These are phyloP conservation scores for Glyphotaelius pellucidus DNA, from an alignment of 2,888 invertebrate genomes.

Conservation along the genomic window DNA sequence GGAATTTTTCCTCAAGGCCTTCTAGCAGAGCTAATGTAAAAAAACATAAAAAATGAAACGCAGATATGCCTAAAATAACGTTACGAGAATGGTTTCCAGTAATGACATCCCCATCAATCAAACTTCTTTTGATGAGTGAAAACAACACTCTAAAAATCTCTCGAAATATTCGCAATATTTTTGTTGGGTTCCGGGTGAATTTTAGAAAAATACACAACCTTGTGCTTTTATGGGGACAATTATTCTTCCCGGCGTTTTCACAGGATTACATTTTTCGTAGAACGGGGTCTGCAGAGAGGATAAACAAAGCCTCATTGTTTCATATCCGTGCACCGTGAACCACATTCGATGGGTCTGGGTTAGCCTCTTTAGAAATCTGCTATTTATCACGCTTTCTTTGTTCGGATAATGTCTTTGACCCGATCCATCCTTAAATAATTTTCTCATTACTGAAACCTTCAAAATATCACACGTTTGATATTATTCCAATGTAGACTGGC, in stretches of 20 bases:
- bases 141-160: neutral
- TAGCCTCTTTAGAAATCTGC: neutral
- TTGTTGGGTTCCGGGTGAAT: neutral
- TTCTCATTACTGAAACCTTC: neutral
- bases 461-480: neutral
- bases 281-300: neutral
- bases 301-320: neutral
- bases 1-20: no score
- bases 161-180: neutral
- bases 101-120: neutral
- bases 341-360: neutral
- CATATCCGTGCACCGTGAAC: neutral
- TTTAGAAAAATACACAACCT: neutral
- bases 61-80: no score
- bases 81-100: no score
- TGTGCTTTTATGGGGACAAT: neutral
- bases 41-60: no score
- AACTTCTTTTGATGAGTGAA: neutral
- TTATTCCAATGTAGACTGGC: neutral
- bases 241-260: neutral
- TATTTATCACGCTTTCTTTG: neutral
- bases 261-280: neutral
- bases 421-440: neutral
- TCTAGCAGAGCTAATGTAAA: no score
- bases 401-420: neutral